Conservation (phyloP, 2,797 vertebrate genomes). For the Chelmon rostratus region DNA sequence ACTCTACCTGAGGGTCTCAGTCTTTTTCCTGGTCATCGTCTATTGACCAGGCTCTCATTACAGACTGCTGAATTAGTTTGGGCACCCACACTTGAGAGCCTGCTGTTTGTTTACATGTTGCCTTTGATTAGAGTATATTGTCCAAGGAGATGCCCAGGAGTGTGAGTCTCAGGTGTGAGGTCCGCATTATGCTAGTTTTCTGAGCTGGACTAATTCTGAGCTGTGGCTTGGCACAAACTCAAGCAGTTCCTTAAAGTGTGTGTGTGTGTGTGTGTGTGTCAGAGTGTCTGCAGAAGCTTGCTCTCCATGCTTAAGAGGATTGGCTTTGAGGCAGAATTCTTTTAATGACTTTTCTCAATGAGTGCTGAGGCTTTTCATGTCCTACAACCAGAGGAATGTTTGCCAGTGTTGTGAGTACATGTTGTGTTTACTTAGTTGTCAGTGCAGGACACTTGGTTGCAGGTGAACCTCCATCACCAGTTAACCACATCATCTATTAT, state of each 20-base stretch:
- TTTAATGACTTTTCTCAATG: slow-evolving; percentile 5
- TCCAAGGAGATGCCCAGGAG: slow-evolving; percentile 21
- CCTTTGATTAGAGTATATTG: slow-evolving; percentile 25
- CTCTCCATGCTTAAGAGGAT: slow-evolving; percentile 24
- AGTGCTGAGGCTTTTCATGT: background rate
- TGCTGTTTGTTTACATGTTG: slow-evolving; percentile 31
- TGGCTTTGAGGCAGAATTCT: background rate
- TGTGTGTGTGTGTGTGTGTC: slow-evolving; percentile 3
- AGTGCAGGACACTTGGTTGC: slow-evolving; percentile 2
- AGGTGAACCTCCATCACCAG: background rate
- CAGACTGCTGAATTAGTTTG: slow-evolving; percentile 19
- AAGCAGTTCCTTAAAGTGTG: background rate
- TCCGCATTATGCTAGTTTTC: slow-evolving; percentile 21
- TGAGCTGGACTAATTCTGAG: slow-evolving; percentile 19
- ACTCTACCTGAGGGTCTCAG: background rate
- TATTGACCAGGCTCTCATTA: slow-evolving; percentile 9
- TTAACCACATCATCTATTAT: background rate
- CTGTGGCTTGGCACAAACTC: slow-evolving; percentile 8
- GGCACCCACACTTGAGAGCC: slow-evolving; percentile 15
- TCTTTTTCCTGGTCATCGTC: slow-evolving; percentile 1
- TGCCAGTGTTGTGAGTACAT: background rate
- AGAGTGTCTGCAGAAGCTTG: background rate
- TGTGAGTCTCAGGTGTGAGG: slow-evolving; percentile 29
- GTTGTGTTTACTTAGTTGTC: background rate
- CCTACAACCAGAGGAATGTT: background rate